phyloP scores from a whole-genome alignment of 2,113 vertebrate species.

The Bos taurus region DNA sequence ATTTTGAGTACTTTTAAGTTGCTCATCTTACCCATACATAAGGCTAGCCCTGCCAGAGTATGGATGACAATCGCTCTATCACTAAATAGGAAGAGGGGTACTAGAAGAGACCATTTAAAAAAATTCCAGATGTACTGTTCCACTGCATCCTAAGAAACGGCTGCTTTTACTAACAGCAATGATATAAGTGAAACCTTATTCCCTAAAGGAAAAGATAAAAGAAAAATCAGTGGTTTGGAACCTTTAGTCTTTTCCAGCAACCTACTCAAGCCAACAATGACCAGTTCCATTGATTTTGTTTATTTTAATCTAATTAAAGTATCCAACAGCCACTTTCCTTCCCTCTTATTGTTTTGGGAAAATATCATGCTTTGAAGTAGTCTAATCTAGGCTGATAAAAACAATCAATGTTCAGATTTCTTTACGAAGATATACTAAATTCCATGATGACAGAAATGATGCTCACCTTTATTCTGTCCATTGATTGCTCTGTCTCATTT shows the following conservation, averaged over 20 bases:
- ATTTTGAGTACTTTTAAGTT: neutral
- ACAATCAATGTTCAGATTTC: neutral
- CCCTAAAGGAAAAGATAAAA: neutral
- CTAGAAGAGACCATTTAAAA: neutral
- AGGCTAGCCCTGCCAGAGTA: neutral
- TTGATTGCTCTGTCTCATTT: neutral
- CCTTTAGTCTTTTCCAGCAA: neutral
- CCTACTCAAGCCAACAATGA: neutral
- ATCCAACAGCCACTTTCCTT: neutral
- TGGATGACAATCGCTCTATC: neutral
- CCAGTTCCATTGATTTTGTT: neutral
- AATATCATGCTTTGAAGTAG: neutral
- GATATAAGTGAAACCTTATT: neutral
- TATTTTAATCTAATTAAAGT: neutral
- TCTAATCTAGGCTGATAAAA: neutral
- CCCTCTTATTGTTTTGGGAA: neutral
- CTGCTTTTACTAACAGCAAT: neutral
- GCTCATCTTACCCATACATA: neutral
- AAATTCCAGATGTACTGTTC: neutral
- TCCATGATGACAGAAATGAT: neutral
- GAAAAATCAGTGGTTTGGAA: neutral
- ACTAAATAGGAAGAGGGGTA: neutral
- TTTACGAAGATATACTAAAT: neutral
- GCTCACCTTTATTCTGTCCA: neutral
- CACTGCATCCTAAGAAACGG: neutral